These are phyloP conservation scores for Thyatira batis DNA, from an alignment of 2,888 invertebrate genomes.

Conservation along the genomic window DNA sequence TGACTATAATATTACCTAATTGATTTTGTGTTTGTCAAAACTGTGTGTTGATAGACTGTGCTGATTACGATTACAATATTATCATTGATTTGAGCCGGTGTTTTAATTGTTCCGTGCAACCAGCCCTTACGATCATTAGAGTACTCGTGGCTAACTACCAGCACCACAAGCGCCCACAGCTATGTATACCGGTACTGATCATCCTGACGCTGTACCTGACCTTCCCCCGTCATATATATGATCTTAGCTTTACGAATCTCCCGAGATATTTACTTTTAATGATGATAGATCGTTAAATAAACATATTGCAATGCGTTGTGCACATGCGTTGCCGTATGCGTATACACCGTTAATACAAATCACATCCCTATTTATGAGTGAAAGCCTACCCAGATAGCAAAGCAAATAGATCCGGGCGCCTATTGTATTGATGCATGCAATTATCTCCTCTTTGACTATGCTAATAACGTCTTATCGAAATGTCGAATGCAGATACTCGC, in stretches of 20 bases:
- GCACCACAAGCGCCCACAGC: too few relatives aligned
- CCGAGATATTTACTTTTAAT: neutral
- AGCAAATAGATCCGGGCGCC: slow-evolving; percentile 20
- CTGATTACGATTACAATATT: too few relatives aligned
- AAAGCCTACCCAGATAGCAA: slow-evolving; percentile 23
- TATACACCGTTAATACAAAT: neutral
- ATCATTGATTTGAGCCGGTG: too few relatives aligned
- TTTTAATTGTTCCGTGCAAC: too few relatives aligned
- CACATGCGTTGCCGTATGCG: slow-evolving; percentile 3
- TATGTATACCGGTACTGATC: too few relatives aligned
- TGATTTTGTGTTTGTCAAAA: too few relatives aligned
- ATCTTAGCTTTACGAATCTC: neutral
- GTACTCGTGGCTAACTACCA: too few relatives aligned
- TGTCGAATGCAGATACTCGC: neutral
- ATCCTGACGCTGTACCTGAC: too few relatives aligned
- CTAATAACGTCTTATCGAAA: slow-evolving; percentile 15
- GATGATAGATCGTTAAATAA: neutral
- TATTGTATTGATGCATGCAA: slow-evolving; percentile 32
- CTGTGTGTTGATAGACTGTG: too few relatives aligned
- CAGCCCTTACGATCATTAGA: too few relatives aligned
- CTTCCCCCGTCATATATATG: too few relatives aligned
- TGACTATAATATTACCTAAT: too few relatives aligned
- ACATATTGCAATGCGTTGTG: slow-evolving; percentile 13
- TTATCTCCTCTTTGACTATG: slow-evolving; percentile 36
- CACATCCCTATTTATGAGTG: slow-evolving; percentile 18